These are phyloP conservation scores for Lordiphosa andalusiaca DNA, from an alignment of 2,888 invertebrate genomes.

Conservation along the genomic window DNA sequence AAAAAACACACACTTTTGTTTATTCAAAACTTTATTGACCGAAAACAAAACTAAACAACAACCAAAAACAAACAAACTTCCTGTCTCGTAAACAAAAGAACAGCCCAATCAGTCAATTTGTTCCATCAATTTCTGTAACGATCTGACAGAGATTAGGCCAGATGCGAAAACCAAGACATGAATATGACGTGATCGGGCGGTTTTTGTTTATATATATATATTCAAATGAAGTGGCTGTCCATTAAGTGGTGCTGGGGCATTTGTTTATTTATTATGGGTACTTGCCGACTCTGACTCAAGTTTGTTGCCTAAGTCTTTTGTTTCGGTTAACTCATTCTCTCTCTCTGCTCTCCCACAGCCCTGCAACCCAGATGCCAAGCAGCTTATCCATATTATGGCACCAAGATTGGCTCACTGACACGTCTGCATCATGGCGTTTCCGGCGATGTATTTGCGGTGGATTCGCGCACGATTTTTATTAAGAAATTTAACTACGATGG, in stretches of 20 bases:
- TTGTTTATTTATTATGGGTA: slow-evolving; percentile 45
- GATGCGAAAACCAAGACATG: background rate
- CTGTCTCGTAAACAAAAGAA: slow-evolving; percentile 30
- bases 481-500: slow-evolving; percentile 95
- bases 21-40: slow-evolving; percentile 48
- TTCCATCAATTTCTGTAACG: slow-evolving; percentile 15
- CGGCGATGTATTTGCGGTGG: slow-evolving; percentile 93
- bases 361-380: slow-evolving; percentile 62
- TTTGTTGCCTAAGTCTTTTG: slow-evolving; percentile 76
- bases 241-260: slow-evolving; percentile 24
- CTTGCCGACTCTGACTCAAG: slow-evolving; percentile 47
- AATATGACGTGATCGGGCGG: slow-evolving; percentile 11
- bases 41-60: slow-evolving; percentile 34
- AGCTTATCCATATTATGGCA: slow-evolving; percentile 86
- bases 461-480: slow-evolving; percentile 91
- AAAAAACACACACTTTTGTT: slow-evolving; percentile 25
- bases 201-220: slow-evolving; percentile 29
- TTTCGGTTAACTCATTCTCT: slow-evolving; percentile 38
- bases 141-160: slow-evolving; percentile 4
- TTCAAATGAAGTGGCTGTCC: slow-evolving; percentile 50
- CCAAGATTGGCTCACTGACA: slow-evolving; percentile 88
- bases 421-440: slow-evolving; percentile 91
- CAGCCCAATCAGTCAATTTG: background rate
- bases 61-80: slow-evolving; percentile 37
- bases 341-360: slow-evolving; percentile 41